phyloP scores from a whole-genome alignment of 2,888 invertebrate genomes.

The Drosophila melanocephala region DNA sequence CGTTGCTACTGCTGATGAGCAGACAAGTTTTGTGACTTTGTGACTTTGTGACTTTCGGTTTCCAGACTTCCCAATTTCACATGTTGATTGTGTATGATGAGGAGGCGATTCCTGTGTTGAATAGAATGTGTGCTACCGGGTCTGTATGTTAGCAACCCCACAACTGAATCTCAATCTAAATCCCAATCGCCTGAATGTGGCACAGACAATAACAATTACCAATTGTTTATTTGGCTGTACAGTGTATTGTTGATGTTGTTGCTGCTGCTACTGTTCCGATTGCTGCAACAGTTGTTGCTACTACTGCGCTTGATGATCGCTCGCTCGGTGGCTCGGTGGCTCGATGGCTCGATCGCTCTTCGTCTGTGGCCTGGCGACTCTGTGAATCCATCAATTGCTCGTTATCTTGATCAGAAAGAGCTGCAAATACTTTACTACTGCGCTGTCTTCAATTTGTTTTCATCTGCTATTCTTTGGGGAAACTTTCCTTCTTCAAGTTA shows the following conservation, averaged over 20 bases:
- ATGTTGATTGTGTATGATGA: conserved; percentile 44
- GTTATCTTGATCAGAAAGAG: conserved; percentile 76
- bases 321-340: conserved; percentile 1
- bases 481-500: conserved; percentile 54
- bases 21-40: conserved; percentile 9
- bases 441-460: conserved; percentile 44
- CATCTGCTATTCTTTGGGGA: conserved; percentile 27
- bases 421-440: conserved; percentile 33
- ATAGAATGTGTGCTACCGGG: conserved; percentile 69
- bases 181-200: conserved; percentile 56
- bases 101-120: conserved; percentile 3
- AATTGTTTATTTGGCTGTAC: conserved; percentile 75
- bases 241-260: conserved; percentile 47
- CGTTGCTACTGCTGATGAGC: conserved; percentile 12
- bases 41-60: conserved; percentile 58
- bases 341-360: conserved; percentile 17
- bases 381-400: conserved; percentile 78
- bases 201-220: conserved; percentile 73
- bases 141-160: conserved; percentile 54
- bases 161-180: conserved; percentile 37
- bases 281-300: conserved; percentile 1
- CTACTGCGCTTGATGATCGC: conserved; percentile 12
- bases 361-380: conserved; percentile 35
- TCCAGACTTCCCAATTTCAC: conserved; percentile 51
- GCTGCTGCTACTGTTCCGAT: conserved; percentile 24